A percentile compares a stretch with the other conserved stretches of the same genome.
Evolutionary conservation across 1,140 invertebrate species (phyloP).

Genomic region (Musca domestica): DNA sequence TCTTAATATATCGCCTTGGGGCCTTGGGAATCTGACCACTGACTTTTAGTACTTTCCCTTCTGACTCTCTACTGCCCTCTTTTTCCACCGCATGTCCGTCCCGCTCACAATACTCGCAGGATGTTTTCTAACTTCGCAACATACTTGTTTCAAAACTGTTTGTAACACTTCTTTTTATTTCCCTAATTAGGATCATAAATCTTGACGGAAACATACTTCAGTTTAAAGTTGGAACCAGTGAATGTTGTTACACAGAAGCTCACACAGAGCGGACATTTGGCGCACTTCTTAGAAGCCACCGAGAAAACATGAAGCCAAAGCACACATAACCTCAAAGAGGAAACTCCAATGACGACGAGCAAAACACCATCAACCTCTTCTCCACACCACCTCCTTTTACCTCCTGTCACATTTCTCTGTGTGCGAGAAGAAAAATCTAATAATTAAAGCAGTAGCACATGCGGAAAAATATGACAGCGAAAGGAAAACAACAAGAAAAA

Average conservation of each 20-base stretch:
- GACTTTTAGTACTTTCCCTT: too few species aligned
- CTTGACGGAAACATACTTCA: slow-evolving; percentile 28
- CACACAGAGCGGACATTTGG: too few species aligned
- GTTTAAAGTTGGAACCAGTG: slow-evolving; percentile 29
- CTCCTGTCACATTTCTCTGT: too few species aligned
- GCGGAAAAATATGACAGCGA: not conserved
- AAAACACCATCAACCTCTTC: not conserved
- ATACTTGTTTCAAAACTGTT: too few species aligned
- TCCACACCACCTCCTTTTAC: too few species aligned
- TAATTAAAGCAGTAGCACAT: not conserved
- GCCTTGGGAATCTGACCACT: too few species aligned
- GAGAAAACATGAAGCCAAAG: too few species aligned
- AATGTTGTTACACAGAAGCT: not conserved
- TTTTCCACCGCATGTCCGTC: not conserved
- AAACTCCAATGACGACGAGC: not conserved
- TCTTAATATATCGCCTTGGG: too few species aligned
- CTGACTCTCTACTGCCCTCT: too few species aligned
- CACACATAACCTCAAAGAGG: not conserved
- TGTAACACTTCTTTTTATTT: slow-evolving; percentile 16
- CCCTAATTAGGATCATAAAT: slow-evolving; percentile 54
- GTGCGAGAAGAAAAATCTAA: not conserved
- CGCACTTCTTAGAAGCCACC: too few species aligned
- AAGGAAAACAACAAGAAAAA: not conserved
- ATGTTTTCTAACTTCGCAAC: too few species aligned
- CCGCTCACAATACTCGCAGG: too few species aligned